These are phyloP conservation scores for Zeugodacus cucurbitae DNA, from an alignment of 1,140 invertebrate species.

Conservation along the genomic window DNA sequence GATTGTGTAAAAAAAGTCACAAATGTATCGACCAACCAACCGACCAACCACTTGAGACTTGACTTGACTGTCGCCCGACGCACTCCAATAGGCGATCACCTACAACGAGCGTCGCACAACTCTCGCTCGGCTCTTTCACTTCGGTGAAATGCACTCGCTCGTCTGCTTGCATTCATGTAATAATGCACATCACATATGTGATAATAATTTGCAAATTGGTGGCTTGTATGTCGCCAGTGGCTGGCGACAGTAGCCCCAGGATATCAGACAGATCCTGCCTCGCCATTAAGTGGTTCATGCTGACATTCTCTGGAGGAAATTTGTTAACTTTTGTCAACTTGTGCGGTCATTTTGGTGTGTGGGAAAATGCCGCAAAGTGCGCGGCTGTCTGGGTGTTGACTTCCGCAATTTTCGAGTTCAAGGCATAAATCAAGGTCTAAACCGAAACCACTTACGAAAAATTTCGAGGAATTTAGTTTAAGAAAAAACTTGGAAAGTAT, in stretches of 20 bases:
- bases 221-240: not conserved
- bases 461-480: no score
- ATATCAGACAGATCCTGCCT: conserved; percentile 33
- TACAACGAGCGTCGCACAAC: not conserved
- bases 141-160: not conserved
- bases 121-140: not conserved
- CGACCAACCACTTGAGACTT: not conserved
- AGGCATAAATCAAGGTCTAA: no score
- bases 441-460: no score
- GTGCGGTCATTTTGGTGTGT: conserved; percentile 2
- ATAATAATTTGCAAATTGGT: not conserved
- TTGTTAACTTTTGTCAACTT: conserved; percentile 12
- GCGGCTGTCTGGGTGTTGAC: not conserved
- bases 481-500: no score
- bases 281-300: not conserved
- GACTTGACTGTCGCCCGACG: not conserved
- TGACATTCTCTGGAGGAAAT: not conserved
- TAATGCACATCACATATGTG: not conserved
- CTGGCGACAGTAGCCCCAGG: not conserved
- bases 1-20: not conserved
- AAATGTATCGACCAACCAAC: not conserved
- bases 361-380: not conserved
- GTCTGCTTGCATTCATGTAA: not conserved
- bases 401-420: no score
- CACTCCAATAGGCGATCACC: not conserved